A percentile compares a stretch with the other conserved stretches of the same genome.
Evolutionary conservation across 2,113 vertebrate genomes (phyloP).

Genomic region (Ameiurus melas): DNA sequence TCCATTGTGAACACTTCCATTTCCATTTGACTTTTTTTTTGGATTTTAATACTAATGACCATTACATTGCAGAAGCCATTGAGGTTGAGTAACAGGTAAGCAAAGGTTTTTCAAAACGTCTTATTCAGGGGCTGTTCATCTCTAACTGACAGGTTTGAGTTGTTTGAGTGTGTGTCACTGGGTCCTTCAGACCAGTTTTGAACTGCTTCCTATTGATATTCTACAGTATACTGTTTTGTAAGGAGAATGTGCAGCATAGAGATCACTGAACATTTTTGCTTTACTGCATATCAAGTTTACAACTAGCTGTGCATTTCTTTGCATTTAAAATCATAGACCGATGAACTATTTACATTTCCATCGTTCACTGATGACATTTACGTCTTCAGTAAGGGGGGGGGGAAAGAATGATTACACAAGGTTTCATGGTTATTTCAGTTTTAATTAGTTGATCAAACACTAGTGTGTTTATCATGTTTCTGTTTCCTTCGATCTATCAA

Average conservation of each 20-base stretch:
- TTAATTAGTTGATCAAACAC: constrained; percentile 65
- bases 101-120: constrained; percentile 34
- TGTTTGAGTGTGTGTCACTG: constrained; percentile 61
- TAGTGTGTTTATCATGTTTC: constrained; percentile 64
- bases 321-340: constrained; percentile 61
- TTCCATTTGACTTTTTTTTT: background rate
- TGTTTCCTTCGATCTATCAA: constrained; percentile 67
- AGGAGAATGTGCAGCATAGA: constrained; percentile 24
- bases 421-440: constrained; percentile 65
- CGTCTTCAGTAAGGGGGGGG: constrained; percentile 20
- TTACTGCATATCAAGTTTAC: constrained; percentile 61
- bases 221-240: constrained; percentile 39
- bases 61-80: constrained; percentile 18
- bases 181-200: constrained; percentile 64
- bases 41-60: background rate
- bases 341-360: constrained; percentile 58
- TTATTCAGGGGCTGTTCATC: constrained; percentile 34
- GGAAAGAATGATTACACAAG: constrained; percentile 51
- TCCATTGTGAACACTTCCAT: constrained; percentile 21
- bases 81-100: constrained; percentile 24
- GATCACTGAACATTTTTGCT: constrained; percentile 28
- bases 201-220: constrained; percentile 58
- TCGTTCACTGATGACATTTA: constrained; percentile 37
- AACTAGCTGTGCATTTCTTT: constrained; percentile 59
- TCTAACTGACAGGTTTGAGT: constrained; percentile 61